These are phyloP conservation scores for Pardosa pseudoannulata DNA, from an alignment of 2,888 invertebrate species.

Conservation along the genomic window DNA sequence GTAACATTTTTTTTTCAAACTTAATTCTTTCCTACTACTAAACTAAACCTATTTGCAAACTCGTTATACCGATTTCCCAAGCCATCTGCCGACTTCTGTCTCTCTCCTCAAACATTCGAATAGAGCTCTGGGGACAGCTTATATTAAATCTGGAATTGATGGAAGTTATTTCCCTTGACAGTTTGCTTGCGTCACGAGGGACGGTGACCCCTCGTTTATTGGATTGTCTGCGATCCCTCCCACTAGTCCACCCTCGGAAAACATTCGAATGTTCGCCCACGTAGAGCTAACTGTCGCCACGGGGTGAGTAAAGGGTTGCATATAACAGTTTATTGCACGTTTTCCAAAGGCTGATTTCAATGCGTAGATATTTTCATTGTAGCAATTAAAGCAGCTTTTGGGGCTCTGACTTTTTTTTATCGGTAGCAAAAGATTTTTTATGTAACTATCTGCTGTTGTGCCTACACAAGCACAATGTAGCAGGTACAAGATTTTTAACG, in stretches of 20 bases:
- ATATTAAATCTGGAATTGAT: conserved; percentile 5
- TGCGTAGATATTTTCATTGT: not conserved
- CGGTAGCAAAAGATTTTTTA: no score
- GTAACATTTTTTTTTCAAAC: no score
- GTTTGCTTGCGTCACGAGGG: conserved; percentile 11
- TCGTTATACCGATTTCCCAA: no score
- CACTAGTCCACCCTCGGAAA: conserved; percentile 45
- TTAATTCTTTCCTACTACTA: no score
- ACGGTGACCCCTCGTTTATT: conserved; percentile 38
- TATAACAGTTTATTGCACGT: not conserved
- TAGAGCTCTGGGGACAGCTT: not conserved
- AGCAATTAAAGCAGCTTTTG: not conserved
- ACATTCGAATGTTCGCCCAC: conserved; percentile 36
- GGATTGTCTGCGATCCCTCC: conserved; percentile 27
- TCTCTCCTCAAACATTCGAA: not conserved
- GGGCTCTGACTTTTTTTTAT: no score
- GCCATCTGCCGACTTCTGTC: not conserved
- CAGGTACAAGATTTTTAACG: no score
- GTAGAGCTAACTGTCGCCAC: conserved; percentile 33
- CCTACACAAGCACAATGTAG: no score
- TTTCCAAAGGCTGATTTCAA: not conserved
- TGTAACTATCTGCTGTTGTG: no score
- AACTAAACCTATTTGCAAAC: no score
- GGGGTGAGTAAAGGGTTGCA: not conserved
- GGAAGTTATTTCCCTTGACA: not conserved